These are phyloP conservation scores for Suricata suricatta DNA, from an alignment of 2,113 vertebrate species.

Conservation along the genomic window DNA sequence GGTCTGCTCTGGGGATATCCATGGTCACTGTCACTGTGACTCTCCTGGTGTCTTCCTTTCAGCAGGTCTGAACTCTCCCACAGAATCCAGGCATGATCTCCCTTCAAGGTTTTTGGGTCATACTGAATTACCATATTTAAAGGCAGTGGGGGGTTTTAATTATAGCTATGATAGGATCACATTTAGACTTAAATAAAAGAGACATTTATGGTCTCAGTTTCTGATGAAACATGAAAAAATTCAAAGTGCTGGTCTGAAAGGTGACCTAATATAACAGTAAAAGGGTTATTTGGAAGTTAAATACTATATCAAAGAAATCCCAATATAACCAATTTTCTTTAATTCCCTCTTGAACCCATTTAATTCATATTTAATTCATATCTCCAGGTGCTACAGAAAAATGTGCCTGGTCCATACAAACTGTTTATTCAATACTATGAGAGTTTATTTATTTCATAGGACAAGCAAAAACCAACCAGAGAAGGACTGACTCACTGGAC, in stretches of 20 bases:
- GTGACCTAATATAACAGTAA: neutral
- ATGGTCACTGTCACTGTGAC: rapidly evolving
- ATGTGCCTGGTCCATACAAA: neutral
- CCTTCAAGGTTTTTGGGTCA: neutral
- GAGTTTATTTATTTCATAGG: neutral
- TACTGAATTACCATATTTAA: neutral
- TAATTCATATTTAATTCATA: constrained; percentile 29
- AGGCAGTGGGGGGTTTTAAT: neutral
- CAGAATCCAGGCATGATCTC: neutral
- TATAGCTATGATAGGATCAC: neutral
- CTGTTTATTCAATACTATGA: neutral
- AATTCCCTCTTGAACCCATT: neutral
- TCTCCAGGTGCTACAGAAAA: neutral
- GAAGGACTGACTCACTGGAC: neutral
- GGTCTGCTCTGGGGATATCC: neutral
- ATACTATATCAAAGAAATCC: neutral
- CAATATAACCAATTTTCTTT: neutral
- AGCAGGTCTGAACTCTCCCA: neutral
- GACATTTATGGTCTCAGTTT: neutral
- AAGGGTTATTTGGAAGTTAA: constrained; percentile 8
- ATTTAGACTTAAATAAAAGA: constrained; percentile 36
- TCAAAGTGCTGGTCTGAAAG: neutral
- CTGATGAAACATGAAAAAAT: constrained; percentile 28
- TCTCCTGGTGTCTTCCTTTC: neutral
- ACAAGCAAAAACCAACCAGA: neutral